These are phyloP conservation scores for Pheosia gnoma DNA, from an alignment of 2,888 invertebrate species.

Conservation along the genomic window DNA sequence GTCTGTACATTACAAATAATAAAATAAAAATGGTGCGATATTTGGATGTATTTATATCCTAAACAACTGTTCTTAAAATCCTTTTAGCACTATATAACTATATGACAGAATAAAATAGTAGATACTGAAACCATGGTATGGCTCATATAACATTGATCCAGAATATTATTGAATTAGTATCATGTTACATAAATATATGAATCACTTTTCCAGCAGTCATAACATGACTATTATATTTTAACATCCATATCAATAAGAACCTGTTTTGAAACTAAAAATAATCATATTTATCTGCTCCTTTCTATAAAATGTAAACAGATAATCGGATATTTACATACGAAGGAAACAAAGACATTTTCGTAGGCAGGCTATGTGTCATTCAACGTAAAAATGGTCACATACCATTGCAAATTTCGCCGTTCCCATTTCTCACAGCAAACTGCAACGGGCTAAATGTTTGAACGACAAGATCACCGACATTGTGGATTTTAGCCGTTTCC, in stretches of 20 bases:
- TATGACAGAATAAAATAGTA: background rate
- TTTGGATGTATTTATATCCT: too few relatives aligned
- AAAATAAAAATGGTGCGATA: too few relatives aligned
- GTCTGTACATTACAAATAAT: too few relatives aligned
- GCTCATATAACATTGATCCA: background rate
- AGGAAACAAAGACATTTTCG: constrained; percentile 29
- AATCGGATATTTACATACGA: background rate
- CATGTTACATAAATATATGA: constrained; percentile 2
- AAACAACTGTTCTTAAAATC: too few relatives aligned
- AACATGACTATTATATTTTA: background rate
- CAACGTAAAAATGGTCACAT: constrained; percentile 29
- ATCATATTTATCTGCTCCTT: background rate
- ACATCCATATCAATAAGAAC: background rate
- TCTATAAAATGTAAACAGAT: background rate
- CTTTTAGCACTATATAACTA: too few relatives aligned
- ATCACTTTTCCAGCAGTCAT: background rate
- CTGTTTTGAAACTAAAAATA: background rate
- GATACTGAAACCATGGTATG: background rate
- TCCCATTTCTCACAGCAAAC: constrained; percentile 55
- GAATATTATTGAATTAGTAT: background rate
- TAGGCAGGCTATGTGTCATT: constrained; percentile 18
- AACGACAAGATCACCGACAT: constrained; percentile 52
- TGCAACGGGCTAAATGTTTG: constrained; percentile 66
- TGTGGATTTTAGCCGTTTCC: constrained; percentile 46
- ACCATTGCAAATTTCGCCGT: constrained; percentile 72